Evolutionary conservation across 1,140 invertebrate genomes (phyloP).

Genomic region (Drosophila quadrilineata): DNA sequence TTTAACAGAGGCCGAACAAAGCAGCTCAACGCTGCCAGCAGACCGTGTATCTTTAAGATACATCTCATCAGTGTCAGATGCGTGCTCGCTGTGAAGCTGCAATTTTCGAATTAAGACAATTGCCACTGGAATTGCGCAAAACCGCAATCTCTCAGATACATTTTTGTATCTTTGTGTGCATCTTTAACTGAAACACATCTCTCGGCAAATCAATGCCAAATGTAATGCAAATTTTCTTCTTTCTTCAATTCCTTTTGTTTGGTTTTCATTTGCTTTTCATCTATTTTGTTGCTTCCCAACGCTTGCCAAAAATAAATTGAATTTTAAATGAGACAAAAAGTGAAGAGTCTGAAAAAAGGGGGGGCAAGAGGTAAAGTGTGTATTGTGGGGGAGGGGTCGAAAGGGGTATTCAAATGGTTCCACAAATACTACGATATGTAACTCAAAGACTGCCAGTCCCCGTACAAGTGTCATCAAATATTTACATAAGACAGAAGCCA

Average conservation of each 20-base stretch:
- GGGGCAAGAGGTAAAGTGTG: too few species aligned
- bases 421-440: conserved; percentile 13
- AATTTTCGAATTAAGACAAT: conserved; percentile 79
- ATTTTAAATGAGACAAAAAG: conserved; percentile 65
- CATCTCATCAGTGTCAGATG: conserved; percentile 44
- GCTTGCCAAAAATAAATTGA: conserved; percentile 65
- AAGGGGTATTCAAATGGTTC: conserved; percentile 4
- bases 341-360: not conserved
- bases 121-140: conserved; percentile 58
- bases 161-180: not conserved
- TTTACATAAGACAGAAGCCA: conserved; percentile 53
- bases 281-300: conserved; percentile 9
- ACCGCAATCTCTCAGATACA: conserved; percentile 12
- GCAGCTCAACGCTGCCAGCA: not conserved
- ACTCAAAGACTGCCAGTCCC: conserved; percentile 19
- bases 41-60: conserved; percentile 22
- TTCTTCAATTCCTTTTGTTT: not conserved
- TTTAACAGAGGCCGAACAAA: conserved; percentile 2
- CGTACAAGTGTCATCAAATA: conserved; percentile 58
- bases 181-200: conserved; percentile 8
- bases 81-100: conserved; percentile 58
- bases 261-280: not conserved
- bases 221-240: conserved; percentile 58
- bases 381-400: not conserved
- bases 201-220: conserved; percentile 67